A percentile compares a stretch with the other conserved stretches of the same genome.
phyloP scores from a whole-genome alignment of 1,140 invertebrate species.

The Cepaea nemoralis region DNA sequence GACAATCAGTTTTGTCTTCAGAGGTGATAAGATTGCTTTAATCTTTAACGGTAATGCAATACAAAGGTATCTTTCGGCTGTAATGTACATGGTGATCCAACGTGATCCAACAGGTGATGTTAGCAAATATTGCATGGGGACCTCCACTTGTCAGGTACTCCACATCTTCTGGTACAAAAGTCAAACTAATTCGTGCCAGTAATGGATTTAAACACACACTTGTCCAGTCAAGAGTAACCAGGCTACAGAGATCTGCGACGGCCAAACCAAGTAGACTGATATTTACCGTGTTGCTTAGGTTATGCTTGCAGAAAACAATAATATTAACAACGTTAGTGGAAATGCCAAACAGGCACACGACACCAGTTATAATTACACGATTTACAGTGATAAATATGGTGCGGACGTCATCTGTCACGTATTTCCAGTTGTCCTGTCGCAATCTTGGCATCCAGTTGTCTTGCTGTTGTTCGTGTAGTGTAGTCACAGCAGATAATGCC shows the following conservation, averaged over 20 bases:
- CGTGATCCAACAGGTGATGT: conserved; percentile 8
- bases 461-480: no score
- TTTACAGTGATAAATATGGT: background rate
- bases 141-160: conserved; percentile 3
- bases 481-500: no score
- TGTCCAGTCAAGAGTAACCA: background rate
- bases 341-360: background rate
- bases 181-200: background rate
- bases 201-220: conserved; percentile 1
- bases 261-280: background rate
- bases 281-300: background rate
- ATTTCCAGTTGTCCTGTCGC: no score
- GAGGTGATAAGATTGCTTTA: background rate
- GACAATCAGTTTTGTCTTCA: background rate
- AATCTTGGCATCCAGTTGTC: no score
- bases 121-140: background rate
- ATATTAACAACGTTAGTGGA: background rate
- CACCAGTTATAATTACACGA: background rate
- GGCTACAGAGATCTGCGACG: background rate
- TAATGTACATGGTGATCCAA: background rate
- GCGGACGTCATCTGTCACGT: background rate
- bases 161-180: background rate
- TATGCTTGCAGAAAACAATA: background rate
- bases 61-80: conserved; percentile 11
- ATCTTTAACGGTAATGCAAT: conserved; percentile 17